Base-by-base conservation (phyloP, 2,888 invertebrate genomes). In the Orchestes rusci region DNA sequence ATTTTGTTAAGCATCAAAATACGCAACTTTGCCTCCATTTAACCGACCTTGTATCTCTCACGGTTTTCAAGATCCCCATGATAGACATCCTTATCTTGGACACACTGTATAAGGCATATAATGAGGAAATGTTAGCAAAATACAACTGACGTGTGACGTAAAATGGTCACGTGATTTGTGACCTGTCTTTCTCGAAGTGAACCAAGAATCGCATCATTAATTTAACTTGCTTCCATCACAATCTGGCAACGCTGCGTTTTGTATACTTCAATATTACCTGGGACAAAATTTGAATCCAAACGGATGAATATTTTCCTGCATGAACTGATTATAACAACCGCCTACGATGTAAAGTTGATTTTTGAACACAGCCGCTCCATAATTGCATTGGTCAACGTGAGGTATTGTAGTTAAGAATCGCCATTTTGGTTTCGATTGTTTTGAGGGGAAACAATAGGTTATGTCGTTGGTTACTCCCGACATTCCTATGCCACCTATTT, bases 331-430 rank as follows among this genome's bases (percentile, higher is more conserved):
- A 58, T 81, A 83, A 53, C 82, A 82, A 1, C 83, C 84, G 10
- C 83, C 84, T 10, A 82, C 75, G 3, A 83, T 75, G 57, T 77
- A 84, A 10, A 84, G 67, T 56, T 79, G 75, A 59, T 84, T 84
- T 49, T 79, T 74, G 7, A 80, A 66, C 1, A 82, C 81, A 4
- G 79, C 76, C 4, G 79, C 76, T 2, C 83, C 83, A 64, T 80
- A 83, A 61, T 82, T 82, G 61, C 81, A 82, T 61, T 83, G 82
- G 56, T 82, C 81, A 4, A 83, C 77, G 57, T 83, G 82, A 1
- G 84, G 84, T 54, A 84, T 82, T 29, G 74, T 73, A 2, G 83
- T 81, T 18, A 83, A 62, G 53, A 75, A 73, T 53, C 76, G 72
- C 80, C 82, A 81, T 58, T 75, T 74, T 5, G 75, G 71, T 58